Evolutionary conservation across 2,797 vertebrate species (phyloP).

Genomic region (Macropus fuliginosus): DNA sequence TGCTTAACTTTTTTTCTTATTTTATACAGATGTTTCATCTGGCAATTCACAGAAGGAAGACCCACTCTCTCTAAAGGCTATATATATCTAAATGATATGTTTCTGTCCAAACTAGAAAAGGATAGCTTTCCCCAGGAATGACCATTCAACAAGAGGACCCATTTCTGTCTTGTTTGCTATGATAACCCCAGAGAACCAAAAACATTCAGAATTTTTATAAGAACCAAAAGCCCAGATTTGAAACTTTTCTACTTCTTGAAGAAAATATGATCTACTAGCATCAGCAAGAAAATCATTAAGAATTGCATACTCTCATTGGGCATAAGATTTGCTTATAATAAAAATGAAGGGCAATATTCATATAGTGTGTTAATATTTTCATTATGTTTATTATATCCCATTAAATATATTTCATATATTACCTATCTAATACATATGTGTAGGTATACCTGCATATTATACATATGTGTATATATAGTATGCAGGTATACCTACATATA

Average conservation of each 20-base stretch:
- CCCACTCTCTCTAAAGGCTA: conserved; percentile 31
- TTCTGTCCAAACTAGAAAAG: conserved; percentile 31
- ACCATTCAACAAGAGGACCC: conserved; percentile 37
- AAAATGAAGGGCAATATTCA: background rate
- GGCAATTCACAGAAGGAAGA: conserved; percentile 8
- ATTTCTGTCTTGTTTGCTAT: conserved; percentile 41
- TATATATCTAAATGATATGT: background rate
- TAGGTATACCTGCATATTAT: too few relatives aligned
- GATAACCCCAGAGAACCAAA: conserved; percentile 19
- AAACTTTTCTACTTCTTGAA: conserved; percentile 28
- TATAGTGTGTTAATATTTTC: background rate
- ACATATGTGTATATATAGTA: background rate
- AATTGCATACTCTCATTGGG: background rate
- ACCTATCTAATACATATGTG: background rate
- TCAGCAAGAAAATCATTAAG: conserved; percentile 36
- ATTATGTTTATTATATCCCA: background rate
- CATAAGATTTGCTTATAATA: background rate
- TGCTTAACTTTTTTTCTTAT: conserved; percentile 45
- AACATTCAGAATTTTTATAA: background rate
- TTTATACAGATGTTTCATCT: conserved; percentile 49
- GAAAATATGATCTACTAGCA: background rate
- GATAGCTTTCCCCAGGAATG: conserved; percentile 45
- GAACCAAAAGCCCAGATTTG: conserved; percentile 52
- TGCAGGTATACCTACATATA: too few relatives aligned
- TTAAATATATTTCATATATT: background rate